phyloP scores from a whole-genome alignment of 2,888 invertebrate genomes.

The Fabriciana adippe region DNA sequence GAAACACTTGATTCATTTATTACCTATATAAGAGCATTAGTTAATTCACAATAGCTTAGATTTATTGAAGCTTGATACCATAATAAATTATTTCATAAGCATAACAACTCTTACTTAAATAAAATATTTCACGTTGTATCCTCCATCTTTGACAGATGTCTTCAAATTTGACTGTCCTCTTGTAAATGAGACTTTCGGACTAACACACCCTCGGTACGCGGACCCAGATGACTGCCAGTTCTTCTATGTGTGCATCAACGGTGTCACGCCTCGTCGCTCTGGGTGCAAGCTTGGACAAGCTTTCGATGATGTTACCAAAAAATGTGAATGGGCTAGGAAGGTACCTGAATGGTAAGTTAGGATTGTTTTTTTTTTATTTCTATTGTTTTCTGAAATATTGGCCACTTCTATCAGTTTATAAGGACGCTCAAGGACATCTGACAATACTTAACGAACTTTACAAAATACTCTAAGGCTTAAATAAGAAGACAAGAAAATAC shows the following conservation, averaged over 20 bases:
- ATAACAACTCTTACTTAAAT: too few species aligned
- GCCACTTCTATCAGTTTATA: background rate
- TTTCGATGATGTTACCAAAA: conserved; percentile 90
- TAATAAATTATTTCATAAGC: background rate
- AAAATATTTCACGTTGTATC: background rate
- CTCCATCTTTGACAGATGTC: conserved; percentile 81
- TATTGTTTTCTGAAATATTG: background rate
- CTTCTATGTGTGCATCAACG: conserved; percentile 96
- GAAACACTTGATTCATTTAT: background rate
- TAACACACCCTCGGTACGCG: conserved; percentile 92
- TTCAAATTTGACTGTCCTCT: conserved; percentile 92
- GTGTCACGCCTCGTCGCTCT: conserved; percentile 90
- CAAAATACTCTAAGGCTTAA: too few species aligned
- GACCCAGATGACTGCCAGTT: conserved; percentile 95
- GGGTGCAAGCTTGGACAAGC: conserved; percentile 95
- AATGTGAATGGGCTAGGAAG: conserved; percentile 93
- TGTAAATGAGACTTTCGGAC: conserved; percentile 87
- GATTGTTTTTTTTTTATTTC: background rate
- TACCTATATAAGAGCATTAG: background rate
- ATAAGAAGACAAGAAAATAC: too few species aligned
- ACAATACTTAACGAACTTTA: too few species aligned
- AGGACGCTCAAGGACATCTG: too few species aligned
- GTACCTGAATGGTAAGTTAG: conserved; percentile 92
- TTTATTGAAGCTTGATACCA: too few species aligned
- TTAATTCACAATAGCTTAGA: background rate